A percentile compares a stretch with the other conserved stretches of the same genome.
Conservation (phyloP, 2,797 vertebrate genomes). For the Cossypha polioptera region DNA sequence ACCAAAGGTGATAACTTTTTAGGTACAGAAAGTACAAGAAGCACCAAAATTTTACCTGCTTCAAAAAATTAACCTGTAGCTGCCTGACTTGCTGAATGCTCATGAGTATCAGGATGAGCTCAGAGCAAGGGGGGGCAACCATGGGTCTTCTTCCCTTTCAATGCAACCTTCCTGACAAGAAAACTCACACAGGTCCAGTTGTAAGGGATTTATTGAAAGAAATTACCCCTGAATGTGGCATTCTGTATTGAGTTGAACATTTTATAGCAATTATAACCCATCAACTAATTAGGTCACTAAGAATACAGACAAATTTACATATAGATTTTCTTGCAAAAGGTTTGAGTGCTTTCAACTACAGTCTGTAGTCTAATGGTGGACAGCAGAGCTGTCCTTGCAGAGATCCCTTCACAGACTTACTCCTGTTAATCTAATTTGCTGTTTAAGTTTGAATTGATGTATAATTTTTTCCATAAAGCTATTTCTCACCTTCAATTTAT, state of each 20-base stretch:
- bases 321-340: neutral
- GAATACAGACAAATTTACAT: neutral
- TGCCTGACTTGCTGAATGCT: neutral
- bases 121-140: neutral
- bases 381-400: neutral
- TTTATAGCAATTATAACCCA: neutral
- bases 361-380: neutral
- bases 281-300: neutral
- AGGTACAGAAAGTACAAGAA: neutral
- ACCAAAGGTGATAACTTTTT: neutral
- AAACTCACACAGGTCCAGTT: neutral
- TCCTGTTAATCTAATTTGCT: neutral
- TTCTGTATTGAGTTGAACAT: neutral
- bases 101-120: neutral
- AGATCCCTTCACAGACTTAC: neutral
- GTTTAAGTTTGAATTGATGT: neutral
- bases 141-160: neutral
- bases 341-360: neutral
- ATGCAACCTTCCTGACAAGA: neutral
- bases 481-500: neutral
- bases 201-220: neutral
- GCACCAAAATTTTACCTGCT: neutral
- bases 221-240: neutral
- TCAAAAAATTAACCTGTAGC: neutral
- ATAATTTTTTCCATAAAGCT: neutral